phyloP scores from a whole-genome alignment of 2,797 vertebrate genomes.

The Gastrophryne carolinensis region DNA sequence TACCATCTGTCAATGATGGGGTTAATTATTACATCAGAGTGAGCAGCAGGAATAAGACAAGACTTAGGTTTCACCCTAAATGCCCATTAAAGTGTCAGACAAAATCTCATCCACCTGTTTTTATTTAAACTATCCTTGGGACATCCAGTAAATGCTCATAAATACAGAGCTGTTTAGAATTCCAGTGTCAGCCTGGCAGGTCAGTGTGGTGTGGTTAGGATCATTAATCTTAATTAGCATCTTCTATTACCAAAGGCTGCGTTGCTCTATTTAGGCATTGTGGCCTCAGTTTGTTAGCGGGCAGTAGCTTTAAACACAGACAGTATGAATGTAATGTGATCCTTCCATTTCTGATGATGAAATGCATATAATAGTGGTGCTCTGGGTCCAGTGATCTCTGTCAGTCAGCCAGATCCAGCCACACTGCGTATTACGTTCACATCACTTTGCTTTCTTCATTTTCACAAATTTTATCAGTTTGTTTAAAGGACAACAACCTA shows the following conservation, averaged over 20 bases:
- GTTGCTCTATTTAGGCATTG: neutral
- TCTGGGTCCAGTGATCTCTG: neutral
- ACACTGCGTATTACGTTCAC: neutral
- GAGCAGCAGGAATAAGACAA: neutral
- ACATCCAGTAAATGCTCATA: slow-evolving; percentile 31
- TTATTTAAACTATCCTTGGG: slow-evolving; percentile 35
- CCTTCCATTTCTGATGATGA: neutral
- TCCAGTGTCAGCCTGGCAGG: slow-evolving; percentile 11
- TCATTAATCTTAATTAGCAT: slow-evolving; percentile 38
- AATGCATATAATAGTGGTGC: neutral
- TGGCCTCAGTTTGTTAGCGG: neutral
- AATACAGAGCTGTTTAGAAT: slow-evolving; percentile 31
- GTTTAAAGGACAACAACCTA: neutral
- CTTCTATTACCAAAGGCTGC: neutral
- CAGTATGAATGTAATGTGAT: neutral
- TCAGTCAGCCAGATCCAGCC: neutral
- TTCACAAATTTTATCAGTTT: neutral
- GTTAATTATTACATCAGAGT: neutral
- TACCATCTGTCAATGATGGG: neutral
- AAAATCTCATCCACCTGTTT: slow-evolving; percentile 42
- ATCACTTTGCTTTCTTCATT: neutral
- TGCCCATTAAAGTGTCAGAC: slow-evolving; percentile 40
- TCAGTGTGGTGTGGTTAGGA: neutral
- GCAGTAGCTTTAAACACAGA: neutral
- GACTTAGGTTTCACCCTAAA: slow-evolving; percentile 24